These are phyloP conservation scores for Galaxea fascicularis DNA, from an alignment of 92 coral and sea anemone genomes.

Conservation along the genomic window DNA sequence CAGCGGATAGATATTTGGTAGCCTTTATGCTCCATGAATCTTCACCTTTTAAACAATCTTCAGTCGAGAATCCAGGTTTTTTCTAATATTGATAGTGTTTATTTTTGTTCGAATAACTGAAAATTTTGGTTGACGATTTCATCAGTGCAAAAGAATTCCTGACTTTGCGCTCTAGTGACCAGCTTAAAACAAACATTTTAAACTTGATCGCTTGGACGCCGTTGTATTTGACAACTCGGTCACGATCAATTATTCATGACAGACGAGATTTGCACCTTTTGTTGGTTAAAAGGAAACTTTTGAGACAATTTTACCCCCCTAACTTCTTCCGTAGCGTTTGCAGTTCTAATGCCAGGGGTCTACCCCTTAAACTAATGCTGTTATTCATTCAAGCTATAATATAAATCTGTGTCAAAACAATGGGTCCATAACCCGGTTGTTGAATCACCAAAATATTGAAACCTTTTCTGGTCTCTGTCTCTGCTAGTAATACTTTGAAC, in stretches of 20 bases:
- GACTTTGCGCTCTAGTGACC: slow-evolving; percentile 36
- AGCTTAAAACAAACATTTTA: slow-evolving; percentile 23
- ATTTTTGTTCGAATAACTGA: not conserved
- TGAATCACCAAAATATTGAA: not conserved
- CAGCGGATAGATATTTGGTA: not conserved
- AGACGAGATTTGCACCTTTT: not conserved
- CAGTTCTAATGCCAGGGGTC: not conserved
- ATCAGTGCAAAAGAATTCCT: slow-evolving; percentile 3
- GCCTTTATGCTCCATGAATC: not conserved
- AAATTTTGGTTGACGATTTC: slow-evolving; percentile 20
- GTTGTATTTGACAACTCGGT: not conserved
- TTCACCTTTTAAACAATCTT: too few species aligned
- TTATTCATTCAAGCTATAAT: not conserved
- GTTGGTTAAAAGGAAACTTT: slow-evolving; percentile 21
- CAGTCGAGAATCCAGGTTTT: too few species aligned
- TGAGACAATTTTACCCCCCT: not conserved
- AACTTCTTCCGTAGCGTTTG: not conserved
- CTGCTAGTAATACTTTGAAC: not conserved
- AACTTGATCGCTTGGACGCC: slow-evolving; percentile 35
- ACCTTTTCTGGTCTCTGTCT: not conserved
- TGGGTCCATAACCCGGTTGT: not conserved
- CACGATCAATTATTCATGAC: slow-evolving; percentile 36
- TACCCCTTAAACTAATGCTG: not conserved
- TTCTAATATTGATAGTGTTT: not conserved
- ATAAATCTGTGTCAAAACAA: not conserved